Base-by-base conservation (phyloP, 2,888 invertebrate species). In the Drepana falcataria region DNA sequence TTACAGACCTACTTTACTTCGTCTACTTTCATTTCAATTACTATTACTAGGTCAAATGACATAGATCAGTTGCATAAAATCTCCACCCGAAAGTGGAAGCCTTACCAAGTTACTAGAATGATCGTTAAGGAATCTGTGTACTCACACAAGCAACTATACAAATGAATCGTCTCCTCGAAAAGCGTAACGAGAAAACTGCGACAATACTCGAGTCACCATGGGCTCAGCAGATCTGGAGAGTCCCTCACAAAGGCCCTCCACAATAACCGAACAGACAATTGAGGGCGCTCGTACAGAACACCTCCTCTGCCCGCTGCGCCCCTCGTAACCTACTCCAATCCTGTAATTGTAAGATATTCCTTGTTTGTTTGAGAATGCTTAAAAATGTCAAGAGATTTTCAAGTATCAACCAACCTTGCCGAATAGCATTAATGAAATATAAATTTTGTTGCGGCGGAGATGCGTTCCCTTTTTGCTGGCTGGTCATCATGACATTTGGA, bases 61-160 rank as follows among this genome's bases (percentile, higher is more conserved):
- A n/a, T n/a, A n/a, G n/a, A n/a, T n/a, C n/a, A n/a, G n/a, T n/a
- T n/a, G n/a, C n/a, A n/a, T n/a, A n/a, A n/a, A n/a, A n/a, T n/a
- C n/a, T n/a, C n/a, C n/a, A n/a, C n/a, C n/a, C n/a, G n/a, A n/a
- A n/a, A n/a, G n/a, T n/a, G n/a, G n/a, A n/a, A n/a, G n/a, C n/a
- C n/a, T n/a, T n/a, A n/a, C n/a, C n/a, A n/a, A n/a, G n/a, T n/a
- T n/a, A n/a, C n/a, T n/a, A n/a, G n/a, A n/a, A n/a, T n/a, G n/a
- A n/a, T 37, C 54, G n/a, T n/a, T 4, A 21, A 40, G 40, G 41
- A 4, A 51, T 54, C 52, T 52, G 60, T 55, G 58, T 44, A 2
- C 41, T 1, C 44, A 44, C 44, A 44, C 44, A 40, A 40, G 40
- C 7, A 7, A 1, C 40, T 40, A 44, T 9, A 44, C 6, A 44